These are phyloP conservation scores for Gambusia holbrooki DNA, from an alignment of 2,113 vertebrate species.

Conservation along the genomic window DNA sequence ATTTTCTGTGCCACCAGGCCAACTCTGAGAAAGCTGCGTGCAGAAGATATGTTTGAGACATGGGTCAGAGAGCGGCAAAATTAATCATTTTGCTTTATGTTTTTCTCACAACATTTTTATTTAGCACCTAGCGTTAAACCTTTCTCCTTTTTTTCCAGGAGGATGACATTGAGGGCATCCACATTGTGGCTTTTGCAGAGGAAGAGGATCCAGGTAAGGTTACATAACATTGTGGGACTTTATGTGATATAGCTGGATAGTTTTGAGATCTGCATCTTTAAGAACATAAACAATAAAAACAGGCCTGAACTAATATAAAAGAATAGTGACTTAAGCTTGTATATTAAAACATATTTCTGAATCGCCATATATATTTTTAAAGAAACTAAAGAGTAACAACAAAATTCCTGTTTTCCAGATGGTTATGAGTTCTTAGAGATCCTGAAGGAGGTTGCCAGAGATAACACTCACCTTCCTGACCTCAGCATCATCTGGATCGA, in stretches of 20 bases:
- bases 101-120: neutral
- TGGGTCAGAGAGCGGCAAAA: slow-evolving; percentile 85
- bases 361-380: too few species aligned
- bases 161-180: slow-evolving; percentile 93
- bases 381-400: neutral
- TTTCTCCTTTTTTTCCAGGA: slow-evolving; percentile 78
- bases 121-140: neutral
- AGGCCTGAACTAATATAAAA: neutral
- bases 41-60: slow-evolving; percentile 96
- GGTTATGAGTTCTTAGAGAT: slow-evolving; percentile 96
- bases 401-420: slow-evolving; percentile 78
- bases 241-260: too few species aligned
- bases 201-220: slow-evolving; percentile 92
- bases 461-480: slow-evolving; percentile 91
- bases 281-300: neutral
- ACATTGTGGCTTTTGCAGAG: slow-evolving; percentile 98
- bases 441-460: slow-evolving; percentile 94
- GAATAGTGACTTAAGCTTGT: neutral
- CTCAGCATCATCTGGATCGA: slow-evolving; percentile 98
- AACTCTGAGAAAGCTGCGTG: slow-evolving; percentile 93
- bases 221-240: neutral
- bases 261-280: neutral
- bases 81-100: neutral
- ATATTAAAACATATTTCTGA: neutral
- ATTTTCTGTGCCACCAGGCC: slow-evolving; percentile 78